Evolutionary conservation across 1,140 invertebrate species (phyloP), one percentile per base, ranked within the genome.

Genomic region (Meloidogyne exigua): DNA sequence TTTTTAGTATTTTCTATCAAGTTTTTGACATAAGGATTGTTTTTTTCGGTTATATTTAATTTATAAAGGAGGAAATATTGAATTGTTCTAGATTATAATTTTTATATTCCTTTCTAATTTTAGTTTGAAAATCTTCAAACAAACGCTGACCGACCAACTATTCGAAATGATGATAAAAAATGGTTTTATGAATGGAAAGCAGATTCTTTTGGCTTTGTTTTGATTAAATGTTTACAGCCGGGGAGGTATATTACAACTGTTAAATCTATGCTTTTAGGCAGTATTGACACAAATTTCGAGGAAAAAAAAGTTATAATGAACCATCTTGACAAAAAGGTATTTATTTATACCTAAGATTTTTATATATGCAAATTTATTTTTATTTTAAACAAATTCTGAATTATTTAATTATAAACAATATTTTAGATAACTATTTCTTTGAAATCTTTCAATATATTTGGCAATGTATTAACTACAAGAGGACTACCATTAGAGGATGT

Each of bases 131-230:
- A 76, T 39, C 69, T 75, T 62, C 76, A 77, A 21, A 28, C 75
- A 32, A 80, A 66, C 62, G 65, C 65, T 85, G 87, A 44, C 78
- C 80, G 25, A 66, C 79, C n/a, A 77, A 49, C 76, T 10, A 76
- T 49, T 73, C 80, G 9, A n/a, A 28, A 23, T 57, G 73, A 26
- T 13, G 74, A n/a, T 73, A 88, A 90, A 32, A 21, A 28, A 68
- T 90, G 91, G 0, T 88, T 94, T 18, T 97, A 95, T 85, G 90
- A 92, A 83, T 91, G 92, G 13, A 89, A 89, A 3, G 93, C 94
- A 0, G 91, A 92, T 78, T 88, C 90, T 69, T 90, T 89, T 69
- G 95, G 95, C 21, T 63, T 15, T n/a, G 18, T 44, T 5, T 63
- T 28, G 15, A 76, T 79, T 44, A 49, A 78, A n/a, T 79, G 77